Evolutionary conservation across 2,888 invertebrate genomes (phyloP), one percentile per base, ranked within the genome.

Genomic region (Caradrina clavipalpis): DNA sequence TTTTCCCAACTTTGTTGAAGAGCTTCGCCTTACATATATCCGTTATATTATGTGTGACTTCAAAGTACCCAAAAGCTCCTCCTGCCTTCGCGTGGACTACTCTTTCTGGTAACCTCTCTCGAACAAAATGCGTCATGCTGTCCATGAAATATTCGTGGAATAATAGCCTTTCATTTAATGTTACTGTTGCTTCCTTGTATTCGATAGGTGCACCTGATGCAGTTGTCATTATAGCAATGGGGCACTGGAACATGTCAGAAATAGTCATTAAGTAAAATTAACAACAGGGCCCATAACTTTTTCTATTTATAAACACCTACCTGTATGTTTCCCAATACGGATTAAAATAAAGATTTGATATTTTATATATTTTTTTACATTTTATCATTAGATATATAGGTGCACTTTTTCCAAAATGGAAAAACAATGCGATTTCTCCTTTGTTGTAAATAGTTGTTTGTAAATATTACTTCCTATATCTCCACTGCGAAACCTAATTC

Each of bases 1-100:
- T 96, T 90, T 98, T 98, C n/a, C 98, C 98, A 42, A 98, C 93
- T 56, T 93, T 89, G n/a, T 97, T 96, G 89, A 98, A 98, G 0
- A 98, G 89, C 82, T 97, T 97, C 0, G 98, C 98, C 78, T 97
- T 98, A 76, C 96, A 96, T 86, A 98, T 98, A 84, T 97, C 96
- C 4, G 96, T 96, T 71, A 98, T 97, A 87, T 98, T 98, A 83
- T 98, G 97, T 0, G 98, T 98, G 7, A 98, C 97, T 92, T 98
- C 98, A 83, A 98, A 98, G 86, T 97, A 98, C 0, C 98, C 98
- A 88, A 98, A 98, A 4, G 98, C 98, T n/a, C 98, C 98, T 49
- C 97, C 98, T 74, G 98, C 99, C 92, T 99, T 99, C 0, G 99
- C 99, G 90, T 99, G 99, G 0, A 98, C 98, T 0, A 99, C 97